These are phyloP conservation scores for Eupsittula cactorum DNA, from an alignment of 2,113 vertebrate species.

Conservation along the genomic window DNA sequence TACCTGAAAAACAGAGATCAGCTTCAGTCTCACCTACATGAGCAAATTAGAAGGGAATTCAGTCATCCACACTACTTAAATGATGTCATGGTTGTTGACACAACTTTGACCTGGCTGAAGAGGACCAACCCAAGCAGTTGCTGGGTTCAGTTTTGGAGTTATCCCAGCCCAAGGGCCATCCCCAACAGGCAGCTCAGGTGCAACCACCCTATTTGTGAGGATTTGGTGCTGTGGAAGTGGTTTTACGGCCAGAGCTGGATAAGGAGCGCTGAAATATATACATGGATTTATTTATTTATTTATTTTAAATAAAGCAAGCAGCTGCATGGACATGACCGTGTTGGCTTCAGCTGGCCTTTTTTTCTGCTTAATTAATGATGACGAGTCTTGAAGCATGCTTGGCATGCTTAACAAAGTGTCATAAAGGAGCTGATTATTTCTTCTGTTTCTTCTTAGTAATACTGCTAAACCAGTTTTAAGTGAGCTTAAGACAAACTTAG, in stretches of 20 bases:
- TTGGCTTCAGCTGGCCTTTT: conserved; percentile 1
- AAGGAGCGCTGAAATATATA: background rate
- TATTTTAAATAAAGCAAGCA: background rate
- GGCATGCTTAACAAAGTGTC: background rate
- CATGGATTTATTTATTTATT: background rate
- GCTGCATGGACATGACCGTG: background rate
- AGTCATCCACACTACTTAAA: background rate
- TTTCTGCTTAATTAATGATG: background rate
- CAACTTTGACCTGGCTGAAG: background rate
- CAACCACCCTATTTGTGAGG: background rate
- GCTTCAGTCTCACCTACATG: background rate
- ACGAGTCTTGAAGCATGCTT: background rate
- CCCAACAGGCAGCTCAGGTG: background rate
- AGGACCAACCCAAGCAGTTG: background rate
- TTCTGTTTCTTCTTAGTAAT: background rate
- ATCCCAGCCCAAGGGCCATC: background rate
- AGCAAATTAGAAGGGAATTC: background rate
- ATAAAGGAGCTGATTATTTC: background rate
- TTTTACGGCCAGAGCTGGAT: background rate
- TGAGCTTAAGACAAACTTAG: background rate
- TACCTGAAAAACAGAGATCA: background rate
- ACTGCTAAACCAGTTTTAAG: background rate
- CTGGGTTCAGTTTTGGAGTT: background rate
- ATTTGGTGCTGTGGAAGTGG: background rate
- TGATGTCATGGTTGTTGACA: background rate